Base-by-base conservation (phyloP, 2,888 invertebrate species). In the Aphrophora alni region DNA sequence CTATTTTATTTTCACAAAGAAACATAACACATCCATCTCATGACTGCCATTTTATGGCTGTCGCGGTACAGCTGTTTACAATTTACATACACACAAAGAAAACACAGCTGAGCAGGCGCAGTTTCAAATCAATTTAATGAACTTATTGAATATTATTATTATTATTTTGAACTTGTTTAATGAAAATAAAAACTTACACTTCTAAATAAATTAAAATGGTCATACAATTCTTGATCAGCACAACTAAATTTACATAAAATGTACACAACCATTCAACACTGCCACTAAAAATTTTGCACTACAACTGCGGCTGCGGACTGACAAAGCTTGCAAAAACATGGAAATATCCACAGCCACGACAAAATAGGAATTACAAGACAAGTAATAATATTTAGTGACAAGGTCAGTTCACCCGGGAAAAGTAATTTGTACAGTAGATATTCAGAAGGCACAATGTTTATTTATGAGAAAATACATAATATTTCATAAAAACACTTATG, bases 61-160 rank as follows among this genome's bases (percentile, higher is more conserved):
- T 80, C 75, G 71, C 33, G 44, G 38, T 71, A 26, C 80, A 80
- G 80, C 80, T 80, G 80, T 51, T 70, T 75, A 76, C 33, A 28
- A 75, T 51, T 70, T 75, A 76, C 33, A 28, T 33, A 68, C n/a
- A 71, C 71, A 76, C 73, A 80, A 73, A 80, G 26, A 38, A 38
- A 78, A 71, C 78, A 71, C 68, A 27, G 27, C 72, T 78, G 24
- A 28, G 26, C 69, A 44, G 27, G 70, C 59, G 33, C 77, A 70
- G 38, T 70, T 25, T 24, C 28, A 38, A 68, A 24, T 38, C 24
- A 21, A 21, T 59, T 59, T 24, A 28, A 24, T 59, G n/a, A n/a
- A 26, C 17, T 17, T 59, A 77, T 68, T 70, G 25, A 68, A 77
- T 59, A 21, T 59, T 21, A 59, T 59, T 44, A 44, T 44, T 44